Evolutionary conservation across 2,113 vertebrate genomes (phyloP).

Genomic region (Limanda limanda): DNA sequence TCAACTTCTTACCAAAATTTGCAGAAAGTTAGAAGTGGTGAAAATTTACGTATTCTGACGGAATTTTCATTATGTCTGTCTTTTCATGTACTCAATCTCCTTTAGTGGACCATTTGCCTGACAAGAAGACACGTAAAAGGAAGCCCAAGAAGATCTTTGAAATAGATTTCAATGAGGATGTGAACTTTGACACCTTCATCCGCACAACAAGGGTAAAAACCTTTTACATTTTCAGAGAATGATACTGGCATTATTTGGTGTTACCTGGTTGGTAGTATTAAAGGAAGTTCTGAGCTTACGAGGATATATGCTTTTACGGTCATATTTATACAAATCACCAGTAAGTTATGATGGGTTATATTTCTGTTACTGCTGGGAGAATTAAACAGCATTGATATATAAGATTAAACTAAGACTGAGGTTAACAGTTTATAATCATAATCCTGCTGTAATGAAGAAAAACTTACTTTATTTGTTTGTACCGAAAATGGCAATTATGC

Average conservation of each 20-base stretch:
- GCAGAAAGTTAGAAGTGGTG: no score
- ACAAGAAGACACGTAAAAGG: conserved; percentile 82
- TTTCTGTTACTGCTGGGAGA: no score
- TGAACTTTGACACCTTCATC: conserved; percentile 87
- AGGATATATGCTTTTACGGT: no score
- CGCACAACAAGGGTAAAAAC: conserved; percentile 85
- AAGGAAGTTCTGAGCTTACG: no score
- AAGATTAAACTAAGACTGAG: no score
- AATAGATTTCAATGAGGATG: conserved; percentile 87
- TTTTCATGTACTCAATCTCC: conserved; percentile 10
- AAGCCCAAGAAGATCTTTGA: conserved; percentile 85
- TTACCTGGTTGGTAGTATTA: background rate
- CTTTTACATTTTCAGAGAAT: background rate
- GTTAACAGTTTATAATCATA: no score
- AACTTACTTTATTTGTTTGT: background rate
- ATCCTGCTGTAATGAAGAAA: background rate
- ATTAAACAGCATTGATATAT: no score
- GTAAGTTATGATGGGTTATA: no score
- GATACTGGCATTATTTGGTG: background rate
- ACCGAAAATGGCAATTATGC: no score
- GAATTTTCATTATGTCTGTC: background rate
- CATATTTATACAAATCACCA: no score
- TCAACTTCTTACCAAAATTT: no score
- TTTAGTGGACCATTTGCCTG: conserved; percentile 83
- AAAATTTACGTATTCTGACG: no score